These are phyloP conservation scores for Ptilodon capucinus DNA, from an alignment of 2,888 invertebrate genomes.

Conservation along the genomic window DNA sequence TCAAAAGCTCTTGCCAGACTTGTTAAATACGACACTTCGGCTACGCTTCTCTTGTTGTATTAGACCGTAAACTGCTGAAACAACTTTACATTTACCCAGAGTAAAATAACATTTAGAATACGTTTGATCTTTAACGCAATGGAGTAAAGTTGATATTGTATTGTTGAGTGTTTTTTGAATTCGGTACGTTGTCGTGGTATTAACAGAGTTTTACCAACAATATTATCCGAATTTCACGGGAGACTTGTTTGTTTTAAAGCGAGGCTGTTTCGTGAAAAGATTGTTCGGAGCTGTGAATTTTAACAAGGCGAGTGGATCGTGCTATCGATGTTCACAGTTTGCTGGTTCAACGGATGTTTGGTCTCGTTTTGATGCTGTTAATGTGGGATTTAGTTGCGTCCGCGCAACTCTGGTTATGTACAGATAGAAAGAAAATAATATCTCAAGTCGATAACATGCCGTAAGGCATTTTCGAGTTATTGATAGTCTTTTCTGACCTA, in stretches of 20 bases:
- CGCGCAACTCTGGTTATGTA: not conserved
- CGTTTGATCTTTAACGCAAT: conserved; percentile 4
- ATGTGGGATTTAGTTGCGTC: conserved; percentile 20
- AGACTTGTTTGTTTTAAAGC: conserved; percentile 72
- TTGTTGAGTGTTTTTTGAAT: not conserved
- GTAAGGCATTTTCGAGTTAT: no score
- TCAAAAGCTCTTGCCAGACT: conserved; percentile 43
- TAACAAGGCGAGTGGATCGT: conserved; percentile 63
- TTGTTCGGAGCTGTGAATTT: conserved; percentile 63
- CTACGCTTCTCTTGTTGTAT: conserved; percentile 47
- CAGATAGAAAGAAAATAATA: not conserved
- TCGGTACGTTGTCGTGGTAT: conserved; percentile 16
- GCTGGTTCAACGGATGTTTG: conserved; percentile 36
- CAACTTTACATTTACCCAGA: conserved; percentile 5
- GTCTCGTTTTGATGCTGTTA: conserved; percentile 45
- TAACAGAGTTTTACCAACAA: conserved; percentile 51
- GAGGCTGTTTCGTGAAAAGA: conserved; percentile 51
- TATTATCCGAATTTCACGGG: conserved; percentile 69
- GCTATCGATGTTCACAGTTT: conserved; percentile 55
- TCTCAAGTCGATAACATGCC: not conserved
- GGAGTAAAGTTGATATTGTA: conserved; percentile 9
- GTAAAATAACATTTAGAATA: not conserved
- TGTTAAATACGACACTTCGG: conserved; percentile 62
- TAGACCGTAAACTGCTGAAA: conserved; percentile 53
- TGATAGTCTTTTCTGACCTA: no score